A percentile compares a stretch with the other conserved stretches of the same genome.
These are phyloP conservation scores for Plumapathes pennacea DNA, from an alignment of 92 coral and sea anemone species.

Conservation along the genomic window DNA sequence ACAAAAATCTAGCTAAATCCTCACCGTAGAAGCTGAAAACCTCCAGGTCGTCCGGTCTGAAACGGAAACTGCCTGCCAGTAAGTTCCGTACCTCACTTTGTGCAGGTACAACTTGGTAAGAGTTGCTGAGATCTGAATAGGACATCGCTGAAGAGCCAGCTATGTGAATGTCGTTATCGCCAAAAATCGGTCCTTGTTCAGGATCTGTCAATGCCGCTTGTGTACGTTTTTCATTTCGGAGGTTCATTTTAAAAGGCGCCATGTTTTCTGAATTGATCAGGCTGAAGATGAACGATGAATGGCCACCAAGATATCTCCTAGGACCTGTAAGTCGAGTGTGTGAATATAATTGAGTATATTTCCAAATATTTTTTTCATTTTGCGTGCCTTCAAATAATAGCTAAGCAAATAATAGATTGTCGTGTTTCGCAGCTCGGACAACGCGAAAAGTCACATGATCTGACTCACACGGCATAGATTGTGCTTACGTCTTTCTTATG, in stretches of 20 bases:
- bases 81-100: slow-evolving; percentile 7
- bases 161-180: slow-evolving; percentile 38
- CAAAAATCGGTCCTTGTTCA: slow-evolving; percentile 52
- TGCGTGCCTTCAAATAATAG: no score
- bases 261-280: slow-evolving; percentile 46
- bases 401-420: no score
- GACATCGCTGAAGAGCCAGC: slow-evolving; percentile 21
- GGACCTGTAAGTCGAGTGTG: neutral
- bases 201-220: slow-evolving; percentile 18
- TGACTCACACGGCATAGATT: no score
- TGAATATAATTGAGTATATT: neutral
- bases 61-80: slow-evolving; percentile 24
- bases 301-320: slow-evolving; percentile 3
- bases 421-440: no score
- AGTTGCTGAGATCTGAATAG: slow-evolving; percentile 22
- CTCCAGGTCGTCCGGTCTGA: slow-evolving; percentile 25
- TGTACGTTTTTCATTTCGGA: neutral
- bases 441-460: no score
- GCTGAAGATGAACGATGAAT: slow-evolving; percentile 60
- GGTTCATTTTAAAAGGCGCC: slow-evolving; percentile 51
- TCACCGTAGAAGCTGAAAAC: slow-evolving; percentile 13
- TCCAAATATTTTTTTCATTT: no score
- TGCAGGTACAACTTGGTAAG: slow-evolving; percentile 16
- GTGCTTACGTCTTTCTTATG: no score
- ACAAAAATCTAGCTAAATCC: neutral